Evolutionary conservation across 2,113 vertebrate species (phyloP), one percentile per base, ranked within the genome.

Genomic region (Misgurnus anguillicaudatus): DNA sequence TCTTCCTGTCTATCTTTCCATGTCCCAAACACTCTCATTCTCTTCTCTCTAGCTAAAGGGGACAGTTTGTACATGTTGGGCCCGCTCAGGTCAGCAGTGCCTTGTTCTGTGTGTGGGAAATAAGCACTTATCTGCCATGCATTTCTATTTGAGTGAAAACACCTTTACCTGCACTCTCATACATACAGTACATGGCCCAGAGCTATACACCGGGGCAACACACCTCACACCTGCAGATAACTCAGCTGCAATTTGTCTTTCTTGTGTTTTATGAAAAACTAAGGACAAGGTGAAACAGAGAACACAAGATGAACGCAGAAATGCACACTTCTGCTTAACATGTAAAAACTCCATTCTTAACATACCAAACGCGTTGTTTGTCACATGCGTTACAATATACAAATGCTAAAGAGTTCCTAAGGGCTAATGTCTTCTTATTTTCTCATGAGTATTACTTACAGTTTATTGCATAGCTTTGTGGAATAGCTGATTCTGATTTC

Each of bases 211-310:
- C 70, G 83, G 83, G 86, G 85, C 3, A 62, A 51, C 77, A 87
- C 82, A 31, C 45, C 83, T 47, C 86, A 92, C 90, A 92, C 90
- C 92, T 91, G 90, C 66, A 84, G 89, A 82, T 64, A 70, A 64
- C 45, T 55, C 60, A 39, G 88, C 87, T 88, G 89, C 91, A 91
- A 92, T 93, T 93, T 92, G 92, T 92, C 90, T 92, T 90, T 83
- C 88, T 88, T 87, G 84, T 90, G 90, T 91, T 92, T 93, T 91
- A 91, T 90, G 88, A 91, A 89, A 86, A 85, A 86, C 83, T 83
- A 82, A 90, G 84, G 87, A 91, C 89, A 89, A 90, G 89, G 90
- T 92, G 86, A 92, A 91, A 85, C 82, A 89, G 85, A 78, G 79
- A 87, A 82, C 89, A 90, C 84, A 86, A 89, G 84, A 87, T 84